Conservation (phyloP, 1,140 invertebrate species). For the Drosophila kanapiae region DNA sequence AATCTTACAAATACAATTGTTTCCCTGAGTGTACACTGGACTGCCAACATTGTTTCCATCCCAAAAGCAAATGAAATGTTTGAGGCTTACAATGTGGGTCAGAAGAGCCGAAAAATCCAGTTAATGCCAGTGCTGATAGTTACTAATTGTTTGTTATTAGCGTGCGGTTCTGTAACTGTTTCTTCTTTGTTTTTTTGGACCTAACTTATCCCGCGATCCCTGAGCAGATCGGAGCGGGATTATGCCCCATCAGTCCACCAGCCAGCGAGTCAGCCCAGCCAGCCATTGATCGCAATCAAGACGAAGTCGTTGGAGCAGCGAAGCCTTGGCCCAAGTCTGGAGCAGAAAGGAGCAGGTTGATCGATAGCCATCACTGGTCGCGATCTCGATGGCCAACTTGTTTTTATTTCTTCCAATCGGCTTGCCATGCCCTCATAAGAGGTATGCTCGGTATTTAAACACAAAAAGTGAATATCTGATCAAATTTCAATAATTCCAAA, state of each 20-base stretch:
- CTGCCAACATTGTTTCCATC: slow-evolving; percentile 18
- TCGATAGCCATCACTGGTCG: slow-evolving; percentile 77
- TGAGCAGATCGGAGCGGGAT: slow-evolving; percentile 21
- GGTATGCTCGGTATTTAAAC: not conserved
- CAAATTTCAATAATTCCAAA: not conserved
- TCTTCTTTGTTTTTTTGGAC: not conserved
- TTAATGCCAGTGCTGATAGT: slow-evolving; percentile 72
- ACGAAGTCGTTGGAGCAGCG: not conserved
- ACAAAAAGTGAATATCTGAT: not conserved
- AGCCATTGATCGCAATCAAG: slow-evolving; percentile 50
- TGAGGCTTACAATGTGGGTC: slow-evolving; percentile 57
- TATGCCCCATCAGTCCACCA: slow-evolving; percentile 14
- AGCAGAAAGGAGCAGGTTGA: slow-evolving; percentile 50
- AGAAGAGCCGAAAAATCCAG: slow-evolving; percentile 11
- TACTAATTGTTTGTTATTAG: slow-evolving; percentile 82
- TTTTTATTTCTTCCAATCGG: slow-evolving; percentile 43
- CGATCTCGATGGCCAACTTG: slow-evolving; percentile 64
- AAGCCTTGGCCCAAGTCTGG: slow-evolving; percentile 19
- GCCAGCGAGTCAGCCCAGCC: not conserved
- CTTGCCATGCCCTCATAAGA: slow-evolving; percentile 13
- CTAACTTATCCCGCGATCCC: not conserved
- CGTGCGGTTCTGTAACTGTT: slow-evolving; percentile 68
- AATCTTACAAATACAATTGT: not conserved
- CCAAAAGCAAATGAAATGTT: slow-evolving; percentile 47
- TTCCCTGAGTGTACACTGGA: not conserved